Evolutionary conservation across 1,140 invertebrate genomes (phyloP).

Genomic region (Hyphantria cunea): DNA sequence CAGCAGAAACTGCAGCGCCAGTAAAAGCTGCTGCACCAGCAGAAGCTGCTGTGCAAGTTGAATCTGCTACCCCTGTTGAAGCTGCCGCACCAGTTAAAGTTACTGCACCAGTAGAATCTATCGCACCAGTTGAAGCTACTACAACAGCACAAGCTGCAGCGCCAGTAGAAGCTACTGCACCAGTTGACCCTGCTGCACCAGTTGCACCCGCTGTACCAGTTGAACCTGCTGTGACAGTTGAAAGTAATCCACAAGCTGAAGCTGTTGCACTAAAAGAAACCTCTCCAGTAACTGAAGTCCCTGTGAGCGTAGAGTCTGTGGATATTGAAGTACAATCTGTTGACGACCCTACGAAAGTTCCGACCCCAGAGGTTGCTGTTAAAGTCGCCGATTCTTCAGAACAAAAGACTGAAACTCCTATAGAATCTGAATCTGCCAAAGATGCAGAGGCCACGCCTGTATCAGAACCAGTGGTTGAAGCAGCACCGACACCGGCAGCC

Average conservation of each 20-base stretch:
- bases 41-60: constrained; percentile 24
- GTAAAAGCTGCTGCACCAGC: constrained; percentile 31
- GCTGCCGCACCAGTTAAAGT: constrained; percentile 4
- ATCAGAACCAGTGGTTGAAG: not conserved
- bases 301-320: constrained; percentile 29
- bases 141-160: constrained; percentile 2
- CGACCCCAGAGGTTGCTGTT: constrained; percentile 34
- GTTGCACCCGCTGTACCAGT: not conserved
- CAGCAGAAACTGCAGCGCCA: constrained; percentile 31
- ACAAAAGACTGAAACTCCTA: constrained; percentile 49
- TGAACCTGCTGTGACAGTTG: constrained; percentile 6
- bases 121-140: constrained; percentile 2
- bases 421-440: not conserved
- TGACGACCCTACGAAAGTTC: constrained; percentile 11
- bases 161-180: constrained; percentile 34
- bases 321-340: constrained; percentile 33
- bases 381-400: constrained; percentile 28
- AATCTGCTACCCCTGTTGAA: not conserved
- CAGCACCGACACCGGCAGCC: constrained; percentile 1
- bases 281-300: constrained; percentile 23
- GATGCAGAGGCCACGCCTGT: not conserved
- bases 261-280: constrained; percentile 29
- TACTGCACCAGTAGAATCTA: constrained; percentile 4
- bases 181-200: not conserved
- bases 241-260: constrained; percentile 2